Percentiles rank a stretch among this genome's conserved stretches.
These are phyloP conservation scores for Aselliscus stoliczkanus DNA, from an alignment of 2,797 vertebrate genomes.

Conservation along the genomic window DNA sequence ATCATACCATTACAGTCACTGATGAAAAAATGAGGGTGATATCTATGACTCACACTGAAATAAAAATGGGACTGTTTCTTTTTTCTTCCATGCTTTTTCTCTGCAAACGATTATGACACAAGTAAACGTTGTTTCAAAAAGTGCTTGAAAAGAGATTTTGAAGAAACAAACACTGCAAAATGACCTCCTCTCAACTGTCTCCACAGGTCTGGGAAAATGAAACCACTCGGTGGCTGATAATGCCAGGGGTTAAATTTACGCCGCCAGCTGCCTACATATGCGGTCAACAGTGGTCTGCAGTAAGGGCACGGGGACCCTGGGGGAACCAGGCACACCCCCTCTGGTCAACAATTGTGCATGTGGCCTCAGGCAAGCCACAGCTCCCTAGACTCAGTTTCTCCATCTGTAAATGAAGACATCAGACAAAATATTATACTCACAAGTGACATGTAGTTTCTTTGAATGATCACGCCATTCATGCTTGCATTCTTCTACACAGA, in stretches of 20 bases:
- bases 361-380: not conserved
- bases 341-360: not conserved
- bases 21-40: not conserved
- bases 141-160: not conserved
- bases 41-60: not conserved
- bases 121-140: not conserved
- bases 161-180: not conserved
- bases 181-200: not conserved
- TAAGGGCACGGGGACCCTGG: rapidly evolving
- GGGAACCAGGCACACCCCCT: not conserved
- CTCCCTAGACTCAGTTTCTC: not conserved
- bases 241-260: rapidly evolving
- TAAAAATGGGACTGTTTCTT: not conserved
- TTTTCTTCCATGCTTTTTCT: not conserved
- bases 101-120: not conserved
- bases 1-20: not conserved
- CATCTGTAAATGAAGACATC: not conserved
- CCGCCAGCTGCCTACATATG: not conserved
- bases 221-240: not conserved
- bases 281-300: not conserved
- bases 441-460: not conserved
- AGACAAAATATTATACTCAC: not conserved
- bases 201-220: not conserved
- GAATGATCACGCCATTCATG: not conserved
- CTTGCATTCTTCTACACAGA: not conserved